Conservation (phyloP, 2,113 vertebrate genomes). For the Sinocyclocheilus anophthalmus region DNA sequence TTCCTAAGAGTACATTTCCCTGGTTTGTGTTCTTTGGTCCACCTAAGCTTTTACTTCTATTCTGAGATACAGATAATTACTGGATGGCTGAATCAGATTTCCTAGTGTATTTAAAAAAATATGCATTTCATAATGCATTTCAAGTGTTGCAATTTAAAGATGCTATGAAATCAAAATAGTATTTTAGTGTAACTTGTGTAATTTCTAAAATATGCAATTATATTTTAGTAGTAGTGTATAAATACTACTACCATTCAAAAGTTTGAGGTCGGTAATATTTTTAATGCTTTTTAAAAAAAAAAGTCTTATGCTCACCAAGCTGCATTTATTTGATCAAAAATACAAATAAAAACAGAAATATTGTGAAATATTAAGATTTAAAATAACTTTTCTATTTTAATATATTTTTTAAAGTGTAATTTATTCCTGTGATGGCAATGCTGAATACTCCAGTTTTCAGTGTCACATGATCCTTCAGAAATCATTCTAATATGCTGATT, state of each 20-base stretch:
- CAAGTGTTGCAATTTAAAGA: background rate
- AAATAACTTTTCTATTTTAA: too few relatives aligned
- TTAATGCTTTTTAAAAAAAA: background rate
- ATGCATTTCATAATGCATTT: background rate
- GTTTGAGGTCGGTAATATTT: too few relatives aligned
- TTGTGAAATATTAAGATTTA: too few relatives aligned
- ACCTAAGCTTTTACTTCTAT: conserved; percentile 5
- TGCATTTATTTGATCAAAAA: too few relatives aligned
- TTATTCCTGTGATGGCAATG: background rate
- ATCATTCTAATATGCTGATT: background rate
- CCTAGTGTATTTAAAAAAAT: background rate
- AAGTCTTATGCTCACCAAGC: too few relatives aligned
- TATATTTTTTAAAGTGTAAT: too few relatives aligned
- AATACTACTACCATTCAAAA: too few relatives aligned
- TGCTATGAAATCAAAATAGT: background rate
- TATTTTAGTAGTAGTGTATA: too few relatives aligned
- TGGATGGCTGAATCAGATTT: background rate
- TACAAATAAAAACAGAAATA: too few relatives aligned
- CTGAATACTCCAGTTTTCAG: background rate
- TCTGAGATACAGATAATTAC: conserved; percentile 6
- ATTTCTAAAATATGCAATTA: background rate
- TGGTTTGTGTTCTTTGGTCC: conserved; percentile 9
- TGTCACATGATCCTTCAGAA: background rate
- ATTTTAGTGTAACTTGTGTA: background rate
- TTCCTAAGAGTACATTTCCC: conserved; percentile 11